A percentile compares a stretch with the other conserved stretches of the same genome.
Evolutionary conservation across 2,888 invertebrate species (phyloP).

Genomic region (Cordilura impudica): DNA sequence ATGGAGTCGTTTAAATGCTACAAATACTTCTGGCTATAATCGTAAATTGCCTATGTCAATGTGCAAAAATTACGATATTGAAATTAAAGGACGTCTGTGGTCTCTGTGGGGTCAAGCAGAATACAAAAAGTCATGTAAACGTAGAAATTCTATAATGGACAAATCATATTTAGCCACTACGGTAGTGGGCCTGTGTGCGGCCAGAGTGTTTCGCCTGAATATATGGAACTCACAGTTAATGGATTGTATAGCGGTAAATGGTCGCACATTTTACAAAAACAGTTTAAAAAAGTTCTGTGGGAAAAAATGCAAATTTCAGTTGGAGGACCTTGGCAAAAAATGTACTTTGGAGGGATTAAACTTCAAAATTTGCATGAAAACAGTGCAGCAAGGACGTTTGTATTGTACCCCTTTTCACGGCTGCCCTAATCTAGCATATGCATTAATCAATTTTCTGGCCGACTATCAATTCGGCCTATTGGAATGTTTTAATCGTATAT

Average conservation of each 20-base stretch:
- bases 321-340: background rate
- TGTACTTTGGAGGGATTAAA: conserved; percentile 79
- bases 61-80: conserved; percentile 80
- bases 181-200: conserved; percentile 27
- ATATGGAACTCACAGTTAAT: conserved; percentile 83
- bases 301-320: background rate
- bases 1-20: conserved; percentile 51
- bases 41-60: conserved; percentile 51
- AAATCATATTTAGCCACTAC: conserved; percentile 80
- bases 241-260: conserved; percentile 81
- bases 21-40: conserved; percentile 44
- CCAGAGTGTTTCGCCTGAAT: conserved; percentile 80
- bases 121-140: conserved; percentile 81
- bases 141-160: conserved; percentile 79
- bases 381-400: conserved; percentile 81
- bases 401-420: conserved; percentile 77
- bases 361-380: conserved; percentile 80
- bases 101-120: conserved; percentile 82
- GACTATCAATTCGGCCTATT: conserved; percentile 80
- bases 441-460: conserved; percentile 81
- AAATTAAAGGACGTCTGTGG: conserved; percentile 83
- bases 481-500: conserved; percentile 79
- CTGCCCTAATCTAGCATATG: conserved; percentile 82
- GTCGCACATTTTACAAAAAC: conserved; percentile 76
- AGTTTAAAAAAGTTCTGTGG: background rate